phyloP scores from a whole-genome alignment of 1,140 invertebrate species.

The Eumaeus atala region DNA sequence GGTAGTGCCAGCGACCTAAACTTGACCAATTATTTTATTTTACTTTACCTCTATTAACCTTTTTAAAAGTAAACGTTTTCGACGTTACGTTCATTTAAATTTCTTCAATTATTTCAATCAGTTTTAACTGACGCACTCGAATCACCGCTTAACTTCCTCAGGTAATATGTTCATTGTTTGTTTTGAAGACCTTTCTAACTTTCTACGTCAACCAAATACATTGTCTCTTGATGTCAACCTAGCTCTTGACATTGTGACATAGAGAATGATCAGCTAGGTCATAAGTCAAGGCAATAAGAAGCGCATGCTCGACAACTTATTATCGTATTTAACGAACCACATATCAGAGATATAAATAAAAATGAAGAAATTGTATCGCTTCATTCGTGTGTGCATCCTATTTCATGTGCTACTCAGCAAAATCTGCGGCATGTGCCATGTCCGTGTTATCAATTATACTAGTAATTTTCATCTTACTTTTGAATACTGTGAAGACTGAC shows the following conservation, averaged over 20 bases:
- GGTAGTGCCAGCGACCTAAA: too few species aligned
- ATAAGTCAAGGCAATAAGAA: constrained; percentile 58
- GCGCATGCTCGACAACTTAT: constrained; percentile 35
- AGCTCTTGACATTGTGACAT: constrained; percentile 31
- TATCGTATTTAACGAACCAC: constrained; percentile 48
- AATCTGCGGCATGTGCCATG: constrained; percentile 45
- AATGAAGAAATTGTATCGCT: constrained; percentile 13
- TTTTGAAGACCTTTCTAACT: constrained; percentile 15
- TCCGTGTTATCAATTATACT: constrained; percentile 48
- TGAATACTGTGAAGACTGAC: constrained; percentile 43
- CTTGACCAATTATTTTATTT: too few species aligned
- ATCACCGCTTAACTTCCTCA: neutral
- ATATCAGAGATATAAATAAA: constrained; percentile 42
- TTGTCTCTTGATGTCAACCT: neutral
- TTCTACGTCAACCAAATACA: constrained; percentile 1
- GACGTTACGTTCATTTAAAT: too few species aligned
- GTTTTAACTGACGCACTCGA: too few species aligned
- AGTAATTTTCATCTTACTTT: constrained; percentile 44
- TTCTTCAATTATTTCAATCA: too few species aligned
- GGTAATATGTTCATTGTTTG: constrained; percentile 6
- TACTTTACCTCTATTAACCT: too few species aligned
- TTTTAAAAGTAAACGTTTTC: too few species aligned
- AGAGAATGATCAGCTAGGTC: constrained; percentile 53
- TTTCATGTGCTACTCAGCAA: constrained; percentile 14
- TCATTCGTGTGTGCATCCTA: neutral